phyloP scores from a whole-genome alignment of 2,888 invertebrate genomes.

The Drosophila vallismaia region DNA sequence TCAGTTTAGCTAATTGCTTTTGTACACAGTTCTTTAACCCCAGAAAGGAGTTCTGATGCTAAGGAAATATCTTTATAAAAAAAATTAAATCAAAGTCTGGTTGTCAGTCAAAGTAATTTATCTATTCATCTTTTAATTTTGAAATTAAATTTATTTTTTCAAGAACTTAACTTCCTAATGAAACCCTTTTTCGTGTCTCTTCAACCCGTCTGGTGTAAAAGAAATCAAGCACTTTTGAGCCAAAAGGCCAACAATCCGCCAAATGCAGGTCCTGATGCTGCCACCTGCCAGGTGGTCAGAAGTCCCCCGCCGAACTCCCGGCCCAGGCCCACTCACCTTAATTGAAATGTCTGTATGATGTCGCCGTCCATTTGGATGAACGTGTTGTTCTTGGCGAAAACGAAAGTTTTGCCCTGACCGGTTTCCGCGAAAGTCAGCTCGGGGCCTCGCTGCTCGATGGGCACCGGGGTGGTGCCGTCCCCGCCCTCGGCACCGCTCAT shows the following conservation, averaged over 20 bases:
- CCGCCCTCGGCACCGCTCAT: constrained; percentile 53
- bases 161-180: background rate
- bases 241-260: constrained; percentile 60
- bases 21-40: constrained; percentile 27
- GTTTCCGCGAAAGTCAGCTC: constrained; percentile 94
- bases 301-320: constrained; percentile 1
- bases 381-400: constrained; percentile 95
- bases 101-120: background rate
- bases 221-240: constrained; percentile 32
- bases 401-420: constrained; percentile 93
- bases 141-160: background rate
- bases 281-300: constrained; percentile 28
- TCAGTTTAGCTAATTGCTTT: constrained; percentile 58
- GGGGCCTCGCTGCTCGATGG: constrained; percentile 90
- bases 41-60: background rate
- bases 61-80: constrained; percentile 1
- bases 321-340: constrained; percentile 86
- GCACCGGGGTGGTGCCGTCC: constrained; percentile 86
- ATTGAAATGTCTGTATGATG: constrained; percentile 94
- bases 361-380: constrained; percentile 96
- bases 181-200: background rate
- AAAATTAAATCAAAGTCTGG: background rate
- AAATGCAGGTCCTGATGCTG: constrained; percentile 53
- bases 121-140: background rate
- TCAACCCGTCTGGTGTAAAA: constrained; percentile 31